A percentile compares a stretch with the other conserved stretches of the same genome.
phyloP scores from a whole-genome alignment of 2,797 vertebrate genomes.

The Lepilemur ruficaudatus region DNA sequence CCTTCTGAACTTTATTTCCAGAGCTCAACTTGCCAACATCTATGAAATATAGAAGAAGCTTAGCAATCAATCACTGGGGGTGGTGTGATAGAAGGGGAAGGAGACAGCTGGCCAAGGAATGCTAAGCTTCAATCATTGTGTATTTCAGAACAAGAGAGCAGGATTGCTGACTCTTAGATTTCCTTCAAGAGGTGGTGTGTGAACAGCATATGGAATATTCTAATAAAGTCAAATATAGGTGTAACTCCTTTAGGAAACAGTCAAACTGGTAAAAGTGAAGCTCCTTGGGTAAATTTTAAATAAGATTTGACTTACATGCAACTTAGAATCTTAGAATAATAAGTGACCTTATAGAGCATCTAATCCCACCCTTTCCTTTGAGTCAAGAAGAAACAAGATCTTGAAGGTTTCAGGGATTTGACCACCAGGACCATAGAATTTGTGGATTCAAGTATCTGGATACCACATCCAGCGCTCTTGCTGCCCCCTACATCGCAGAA shows the following conservation, averaged over 20 bases:
- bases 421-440: background rate
- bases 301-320: background rate
- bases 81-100: background rate
- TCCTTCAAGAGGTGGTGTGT: slow-evolving; percentile 34
- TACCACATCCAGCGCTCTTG: background rate
- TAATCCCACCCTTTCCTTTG: background rate
- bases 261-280: background rate
- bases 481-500: background rate
- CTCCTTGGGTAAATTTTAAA: slow-evolving; percentile 27
- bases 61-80: slow-evolving; percentile 53
- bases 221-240: background rate
- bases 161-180: slow-evolving; percentile 29
- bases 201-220: slow-evolving; percentile 25
- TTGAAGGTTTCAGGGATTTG: background rate
- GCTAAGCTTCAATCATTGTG: slow-evolving; percentile 62
- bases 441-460: background rate
- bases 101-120: slow-evolving; percentile 48
- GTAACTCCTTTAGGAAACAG: background rate
- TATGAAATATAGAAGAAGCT: slow-evolving; percentile 45
- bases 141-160: background rate
- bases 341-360: background rate
- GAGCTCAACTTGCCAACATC: slow-evolving; percentile 55
- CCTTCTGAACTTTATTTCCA: slow-evolving; percentile 69
- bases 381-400: background rate
- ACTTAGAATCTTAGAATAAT: background rate